Base-by-base conservation (phyloP, 2,888 invertebrate genomes). In the Coecobrya sp. region DNA sequence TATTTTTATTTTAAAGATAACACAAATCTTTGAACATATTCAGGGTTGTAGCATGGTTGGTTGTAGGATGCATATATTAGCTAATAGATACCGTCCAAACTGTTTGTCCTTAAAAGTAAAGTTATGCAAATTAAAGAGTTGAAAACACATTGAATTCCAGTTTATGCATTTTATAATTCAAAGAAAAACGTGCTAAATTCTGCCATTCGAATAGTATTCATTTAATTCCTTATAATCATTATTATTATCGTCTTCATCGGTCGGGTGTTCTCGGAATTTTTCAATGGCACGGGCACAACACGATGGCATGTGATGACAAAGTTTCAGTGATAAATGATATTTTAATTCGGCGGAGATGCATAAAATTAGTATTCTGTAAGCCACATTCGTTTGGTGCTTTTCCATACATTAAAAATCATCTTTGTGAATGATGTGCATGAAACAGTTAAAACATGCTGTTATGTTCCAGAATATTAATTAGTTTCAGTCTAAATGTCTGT, bases 201-300 rank as follows among this genome's bases (percentile, higher is more conserved):
- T n/a, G n/a, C n/a, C n/a, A n/a, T n/a, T n/a, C n/a, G n/a, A n/a
- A n/a, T n/a, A n/a, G n/a, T n/a, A n/a, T n/a, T n/a, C n/a, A n/a
- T n/a, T 52, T 52, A 52, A 52, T 7, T 7, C 10, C 52, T 16
- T 3, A 7, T 52, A 16, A 52, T 59, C 59, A 59, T 59, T 13
- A 11, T 7, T 13, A 8, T 59, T 22, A 19, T 19, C 59, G 0
- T 59, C n/a, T 1, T 59, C 59, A 22, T 55, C 55, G 4, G 3
- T 59, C 59, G 59, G 59, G 19, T 19, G 59, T 59, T 59, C 19
- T 59, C 59, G 65, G 65, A 65, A 65, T 3, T 65, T 65, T 65
- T 65, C 65, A 65, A 65, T 27, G 65, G 27, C 25, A 27, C 19
- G 62, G 7, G 13, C 55, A 55, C 2, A 55, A 55, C n/a, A 11